Conservation (phyloP, 2,113 vertebrate species). For the Colinus virginianus region DNA sequence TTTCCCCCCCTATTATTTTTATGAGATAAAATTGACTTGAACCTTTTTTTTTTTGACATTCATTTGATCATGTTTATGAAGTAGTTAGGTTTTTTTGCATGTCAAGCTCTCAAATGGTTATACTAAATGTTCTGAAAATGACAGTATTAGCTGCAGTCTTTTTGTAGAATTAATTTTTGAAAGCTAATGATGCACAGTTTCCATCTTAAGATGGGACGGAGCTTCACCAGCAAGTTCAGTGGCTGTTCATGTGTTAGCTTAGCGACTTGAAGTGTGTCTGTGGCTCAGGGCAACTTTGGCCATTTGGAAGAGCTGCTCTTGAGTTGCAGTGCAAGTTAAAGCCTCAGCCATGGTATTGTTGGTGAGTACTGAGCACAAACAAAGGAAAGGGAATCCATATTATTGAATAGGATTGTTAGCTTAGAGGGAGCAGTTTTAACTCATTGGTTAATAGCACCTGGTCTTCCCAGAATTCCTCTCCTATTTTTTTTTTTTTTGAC, state of each 20-base stretch:
- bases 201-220: neutral
- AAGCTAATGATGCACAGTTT: neutral
- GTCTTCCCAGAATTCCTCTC: neutral
- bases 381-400: neutral
- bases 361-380: neutral
- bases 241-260: neutral
- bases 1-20: neutral
- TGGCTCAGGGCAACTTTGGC: neutral
- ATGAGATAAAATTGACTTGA: neutral
- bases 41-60: neutral
- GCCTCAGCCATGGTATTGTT: fast-evolving
- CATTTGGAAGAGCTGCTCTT: neutral
- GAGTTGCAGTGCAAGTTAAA: neutral
- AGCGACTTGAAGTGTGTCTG: neutral
- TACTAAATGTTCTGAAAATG: neutral
- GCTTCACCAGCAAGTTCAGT: neutral
- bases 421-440: neutral
- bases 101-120: neutral
- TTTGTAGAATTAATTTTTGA: neutral
- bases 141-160: neutral
- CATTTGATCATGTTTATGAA: neutral
- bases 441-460: neutral
- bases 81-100: neutral
- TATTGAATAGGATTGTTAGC: neutral
- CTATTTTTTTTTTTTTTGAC: neutral